A percentile compares a stretch with the other conserved stretches of the same genome.
These are phyloP conservation scores for Orthosia gracilis DNA, from an alignment of 2,888 invertebrate genomes.

Conservation along the genomic window DNA sequence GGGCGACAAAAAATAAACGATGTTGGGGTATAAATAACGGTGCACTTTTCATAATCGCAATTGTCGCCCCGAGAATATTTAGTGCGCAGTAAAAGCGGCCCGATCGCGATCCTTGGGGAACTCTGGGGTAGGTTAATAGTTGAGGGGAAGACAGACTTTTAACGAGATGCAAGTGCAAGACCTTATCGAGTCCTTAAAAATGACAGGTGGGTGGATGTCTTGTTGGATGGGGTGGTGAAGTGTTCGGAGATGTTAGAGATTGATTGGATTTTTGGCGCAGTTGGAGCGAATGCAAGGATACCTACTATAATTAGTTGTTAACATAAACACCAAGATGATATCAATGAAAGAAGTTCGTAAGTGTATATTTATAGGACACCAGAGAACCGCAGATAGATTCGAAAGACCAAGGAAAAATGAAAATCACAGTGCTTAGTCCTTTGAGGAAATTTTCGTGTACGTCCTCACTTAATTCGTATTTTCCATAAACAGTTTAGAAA, in stretches of 20 bases:
- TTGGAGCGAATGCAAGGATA: not conserved
- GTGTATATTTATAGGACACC: not conserved
- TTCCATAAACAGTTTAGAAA: conserved; percentile 70
- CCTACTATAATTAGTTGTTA: not conserved
- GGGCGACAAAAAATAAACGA: conserved; percentile 90
- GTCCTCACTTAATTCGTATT: conserved; percentile 43
- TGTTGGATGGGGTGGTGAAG: conserved; percentile 34
- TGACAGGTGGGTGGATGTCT: conserved; percentile 61
- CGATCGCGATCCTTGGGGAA: conserved; percentile 79
- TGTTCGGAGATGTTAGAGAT: not conserved
- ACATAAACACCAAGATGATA: not conserved
- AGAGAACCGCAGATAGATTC: not conserved
- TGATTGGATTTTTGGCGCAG: not conserved
- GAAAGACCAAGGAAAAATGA: not conserved
- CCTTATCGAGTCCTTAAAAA: conserved; percentile 57
- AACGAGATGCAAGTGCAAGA: conserved; percentile 70
- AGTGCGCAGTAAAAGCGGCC: conserved; percentile 89
- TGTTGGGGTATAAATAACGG: conserved; percentile 89
- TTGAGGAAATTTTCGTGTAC: conserved; percentile 17
- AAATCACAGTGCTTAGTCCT: not conserved
- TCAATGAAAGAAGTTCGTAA: not conserved
- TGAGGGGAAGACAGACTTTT: conserved; percentile 74
- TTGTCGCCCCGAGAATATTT: conserved; percentile 91
- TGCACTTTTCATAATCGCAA: conserved; percentile 92
- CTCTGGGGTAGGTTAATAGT: conserved; percentile 80